Base-by-base conservation (phyloP, 2,888 invertebrate species). In the Agrotis exclamationis region DNA sequence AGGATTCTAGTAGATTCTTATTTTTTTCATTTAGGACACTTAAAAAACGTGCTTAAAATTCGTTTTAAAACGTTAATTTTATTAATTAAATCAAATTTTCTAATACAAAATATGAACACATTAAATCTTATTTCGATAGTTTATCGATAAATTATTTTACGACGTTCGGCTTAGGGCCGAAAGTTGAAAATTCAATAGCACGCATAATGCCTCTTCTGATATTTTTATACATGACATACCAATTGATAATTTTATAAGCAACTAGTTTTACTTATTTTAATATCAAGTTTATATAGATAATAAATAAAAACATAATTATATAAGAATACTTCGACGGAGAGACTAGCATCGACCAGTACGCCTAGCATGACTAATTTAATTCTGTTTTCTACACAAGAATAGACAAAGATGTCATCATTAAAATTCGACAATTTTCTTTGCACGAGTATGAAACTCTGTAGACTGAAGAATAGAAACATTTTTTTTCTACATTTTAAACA, bases 31-130 rank as follows among this genome's bases (percentile, higher is more conserved):
- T 50, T 16, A 0, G 6, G 22, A 53, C 22, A 39, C 11, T 1
- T 47, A 16, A 9, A 1, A 24, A 13, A 18, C 1, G 33, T 60
- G 54, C 66, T 6, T 4, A 1, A 1, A 59, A 66, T 16, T 14
- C 13, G 24, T 56, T 67, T 47, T 16, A 56, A 33, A 60, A 44
- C 50, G 3, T 63, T 39, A 57, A 16, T 57, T 45, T 50, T 56
- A 44, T 6, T 33, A 39, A 33, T 62, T 63, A 60, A 24, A 47
- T 75, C 45, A 71, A 24, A 63, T 66, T 70, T 50, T 59, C 72
- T 76, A 76, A 60, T 76, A 63, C 20, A 57, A 60, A 51, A 39
- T 69, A 76, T 76, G 76, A 76, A 76, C 76, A 76, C 76, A 76
- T 76, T 63, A 20, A 56, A 51, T 48, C 66, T 76, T 76, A 71